phyloP scores from a whole-genome alignment of 2,797 vertebrate genomes.

The Mycteria americana region DNA sequence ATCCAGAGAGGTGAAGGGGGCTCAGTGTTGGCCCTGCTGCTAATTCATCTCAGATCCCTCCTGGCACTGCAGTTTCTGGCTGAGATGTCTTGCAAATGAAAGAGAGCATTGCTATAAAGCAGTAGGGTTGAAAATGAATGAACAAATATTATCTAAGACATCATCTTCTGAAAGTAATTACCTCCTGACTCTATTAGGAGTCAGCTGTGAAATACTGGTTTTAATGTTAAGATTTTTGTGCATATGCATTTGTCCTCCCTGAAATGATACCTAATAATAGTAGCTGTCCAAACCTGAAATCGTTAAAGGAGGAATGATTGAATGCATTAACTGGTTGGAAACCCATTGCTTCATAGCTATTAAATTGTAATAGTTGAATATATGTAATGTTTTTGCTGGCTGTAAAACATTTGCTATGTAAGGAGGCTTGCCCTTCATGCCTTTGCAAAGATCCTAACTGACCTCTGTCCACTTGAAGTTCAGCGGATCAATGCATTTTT shows the following conservation, averaged over 20 bases:
- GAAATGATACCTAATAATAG: background rate
- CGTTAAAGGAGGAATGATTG: background rate
- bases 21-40: rapidly evolving
- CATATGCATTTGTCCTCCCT: background rate
- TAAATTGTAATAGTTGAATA: background rate
- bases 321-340: background rate
- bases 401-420: background rate
- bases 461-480: background rate
- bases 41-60: background rate
- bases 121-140: background rate
- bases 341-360: background rate
- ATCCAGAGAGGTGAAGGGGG: background rate
- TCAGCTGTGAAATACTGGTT: background rate
- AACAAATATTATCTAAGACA: background rate
- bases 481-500: conserved; percentile 35
- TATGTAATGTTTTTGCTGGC: background rate
- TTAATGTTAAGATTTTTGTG: background rate
- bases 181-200: background rate
- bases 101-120: background rate
- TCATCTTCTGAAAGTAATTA: background rate
- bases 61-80: rapidly evolving
- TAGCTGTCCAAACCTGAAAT: background rate
- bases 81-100: background rate
- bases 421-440: background rate
- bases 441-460: background rate